phyloP scores from a whole-genome alignment of 30 jellyfish, hydroid and myxozoan species.

The Clytia hemisphaerica region DNA sequence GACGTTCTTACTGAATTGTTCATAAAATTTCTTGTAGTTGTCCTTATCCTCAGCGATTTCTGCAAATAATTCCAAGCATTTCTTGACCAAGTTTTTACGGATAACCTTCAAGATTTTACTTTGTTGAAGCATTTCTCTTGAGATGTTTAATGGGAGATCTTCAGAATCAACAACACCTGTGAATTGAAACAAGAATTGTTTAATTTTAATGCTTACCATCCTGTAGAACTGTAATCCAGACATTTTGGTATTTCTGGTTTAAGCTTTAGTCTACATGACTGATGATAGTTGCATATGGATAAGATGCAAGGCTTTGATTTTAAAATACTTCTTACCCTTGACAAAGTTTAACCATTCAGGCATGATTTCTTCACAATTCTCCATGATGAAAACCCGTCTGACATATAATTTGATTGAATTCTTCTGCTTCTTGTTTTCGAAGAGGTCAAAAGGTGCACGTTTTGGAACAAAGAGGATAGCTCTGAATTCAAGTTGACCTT shows the following conservation, averaged over 20 bases:
- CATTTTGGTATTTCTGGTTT: no score
- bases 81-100: slow-evolving; percentile 82
- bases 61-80: slow-evolving; percentile 62
- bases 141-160: slow-evolving; percentile 85
- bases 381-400: slow-evolving; percentile 95
- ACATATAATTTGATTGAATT: slow-evolving; percentile 78
- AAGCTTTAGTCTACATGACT: no score
- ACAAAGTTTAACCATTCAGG: slow-evolving; percentile 90
- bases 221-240: no score
- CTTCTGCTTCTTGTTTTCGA: slow-evolving; percentile 79
- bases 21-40: slow-evolving; percentile 73
- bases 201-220: no score
- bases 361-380: slow-evolving; percentile 82
- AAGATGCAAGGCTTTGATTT: no score
- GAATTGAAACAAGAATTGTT: not conserved
- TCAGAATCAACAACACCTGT: slow-evolving; percentile 88
- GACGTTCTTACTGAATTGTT: slow-evolving; percentile 77
- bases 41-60: slow-evolving; percentile 92
- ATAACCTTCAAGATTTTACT: slow-evolving; percentile 84
- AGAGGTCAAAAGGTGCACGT: slow-evolving; percentile 96
- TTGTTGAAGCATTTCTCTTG: slow-evolving; percentile 87
- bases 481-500: slow-evolving; percentile 93
- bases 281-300: no score
- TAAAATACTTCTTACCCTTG: no score
- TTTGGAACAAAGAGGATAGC: slow-evolving; percentile 87